Evolutionary conservation across 1,140 invertebrate genomes (phyloP), one percentile per base, ranked within the genome.

Genomic region (Euwallacea similis): DNA sequence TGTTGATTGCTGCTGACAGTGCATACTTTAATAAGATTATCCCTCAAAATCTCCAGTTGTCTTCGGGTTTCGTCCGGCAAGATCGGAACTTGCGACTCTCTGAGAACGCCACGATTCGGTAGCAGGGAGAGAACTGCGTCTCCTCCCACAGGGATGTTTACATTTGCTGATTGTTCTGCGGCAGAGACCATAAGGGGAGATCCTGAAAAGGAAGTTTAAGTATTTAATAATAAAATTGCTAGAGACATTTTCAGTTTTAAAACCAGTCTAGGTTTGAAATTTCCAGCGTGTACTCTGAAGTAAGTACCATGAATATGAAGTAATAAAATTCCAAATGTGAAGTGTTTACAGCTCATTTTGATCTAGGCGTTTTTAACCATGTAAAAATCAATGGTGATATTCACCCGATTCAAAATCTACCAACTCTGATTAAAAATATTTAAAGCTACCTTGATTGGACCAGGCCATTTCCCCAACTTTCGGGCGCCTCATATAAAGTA

Each of bases 401-500:
- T 33, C 21, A 33, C 21, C 4, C 4, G 21, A 33, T 33, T 4
- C 21, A 33, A 33, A 33, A 33, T 33, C 4, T 33, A 2, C 21
- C 46, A 13, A 11, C 6, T 47, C 16, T 64, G 10, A 58, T 42
- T 8, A 59, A 43, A 13, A 58, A 4, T 8, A 42, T 55, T 15
- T 42, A 33, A 42, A n/a, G 0, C 87, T 89, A 13, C 88, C 88
- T 21, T 86, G 84, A 83, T 89, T 86, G 54, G 88, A 90, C 15
- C 89, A 81, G 9, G 88, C 88, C 81, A 88, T 87, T 81, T 90
- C 88, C 2, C 88, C 88, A 71, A 85, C 82, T 2, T 86, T 82
- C 16, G 88, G 88, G 71, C 86, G 84, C 43, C 88, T 81, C 54
- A 89, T 74, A 13, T 89, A 78, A 55, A 87, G 85, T 73, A 89